Base-by-base conservation (phyloP, 2,888 invertebrate species). In the Caenorhabditis zanzibari region DNA sequence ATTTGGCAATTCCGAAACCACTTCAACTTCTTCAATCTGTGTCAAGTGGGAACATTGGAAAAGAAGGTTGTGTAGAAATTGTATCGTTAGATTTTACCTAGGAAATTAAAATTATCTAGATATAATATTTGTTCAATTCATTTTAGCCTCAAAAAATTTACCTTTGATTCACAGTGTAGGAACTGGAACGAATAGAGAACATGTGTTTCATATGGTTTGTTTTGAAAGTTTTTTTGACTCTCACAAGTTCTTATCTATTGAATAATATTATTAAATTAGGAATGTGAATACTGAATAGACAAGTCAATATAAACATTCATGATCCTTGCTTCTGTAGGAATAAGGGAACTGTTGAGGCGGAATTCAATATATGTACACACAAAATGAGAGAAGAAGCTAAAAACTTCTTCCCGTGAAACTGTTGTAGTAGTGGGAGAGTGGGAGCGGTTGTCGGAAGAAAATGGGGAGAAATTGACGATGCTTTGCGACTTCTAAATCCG, bases 181-280 rank as follows among this genome's bases (percentile, higher is more conserved):
- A 82, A 73, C 69, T 73, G 61, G 77, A 79, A 6, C 82, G 73
- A 47, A 68, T 82, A n/a, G 79, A 82, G 58, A 82, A 82, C 82
- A 82, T 82, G 35, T 69, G 71, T 76, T 71, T 77, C 77, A 77
- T 77, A 71, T 47, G 47, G 19, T 7, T 24, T 32, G 68, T 68
- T 68, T 68, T 66, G 52, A 66, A 69, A 69, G 52, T 19, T 32
- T 66, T 16, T 44, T 49, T 66, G 14, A 19, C 16, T 38, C 38
- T 66, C 49, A 52, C 35, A 49, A 28, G 66, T 49, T 22, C 64
- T 64, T 64, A 64, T 64, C 64, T 24, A 52, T 32, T 16, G 7
- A 47, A 19, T 59, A 47, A 19, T 59, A 63, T 32, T 71, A 58
- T 71, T 47, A 54, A 71, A 71, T 58, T 58, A 58, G 71, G 32